Evolutionary conservation across 2,888 invertebrate species (phyloP).

Genomic region (Drosophila formosana): DNA sequence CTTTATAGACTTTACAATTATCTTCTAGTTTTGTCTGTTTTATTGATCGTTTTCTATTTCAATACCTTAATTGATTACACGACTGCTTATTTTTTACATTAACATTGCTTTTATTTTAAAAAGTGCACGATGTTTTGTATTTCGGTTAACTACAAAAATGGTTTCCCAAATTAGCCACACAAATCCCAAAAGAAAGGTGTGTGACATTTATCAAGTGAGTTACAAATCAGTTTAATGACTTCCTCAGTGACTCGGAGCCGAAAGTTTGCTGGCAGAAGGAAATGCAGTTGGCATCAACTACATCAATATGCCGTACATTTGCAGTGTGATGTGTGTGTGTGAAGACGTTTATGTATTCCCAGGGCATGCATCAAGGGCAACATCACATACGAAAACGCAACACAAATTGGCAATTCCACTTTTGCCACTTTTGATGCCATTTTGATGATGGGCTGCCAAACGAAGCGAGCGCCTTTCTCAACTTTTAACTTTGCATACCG

Average conservation of each 20-base stretch:
- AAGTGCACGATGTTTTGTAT: too few relatives aligned
- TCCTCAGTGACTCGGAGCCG: background rate
- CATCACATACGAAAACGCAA: constrained; percentile 44
- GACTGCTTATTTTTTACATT: too few relatives aligned
- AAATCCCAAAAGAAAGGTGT: background rate
- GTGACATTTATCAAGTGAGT: background rate
- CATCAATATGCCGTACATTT: background rate
- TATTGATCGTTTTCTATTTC: too few relatives aligned
- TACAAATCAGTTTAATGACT: background rate
- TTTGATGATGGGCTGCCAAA: constrained; percentile 66
- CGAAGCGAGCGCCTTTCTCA: constrained; percentile 43
- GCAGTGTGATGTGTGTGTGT: background rate
- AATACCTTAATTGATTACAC: too few relatives aligned
- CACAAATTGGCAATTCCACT: constrained; percentile 77
- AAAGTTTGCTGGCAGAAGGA: background rate
- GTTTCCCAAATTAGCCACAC: too few relatives aligned
- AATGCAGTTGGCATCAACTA: background rate
- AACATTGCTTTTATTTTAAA: too few relatives aligned
- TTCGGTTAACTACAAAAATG: too few relatives aligned
- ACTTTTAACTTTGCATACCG: constrained; percentile 61
- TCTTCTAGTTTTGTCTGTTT: too few relatives aligned
- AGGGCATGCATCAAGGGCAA: constrained; percentile 30
- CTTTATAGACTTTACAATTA: too few relatives aligned
- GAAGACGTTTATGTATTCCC: constrained; percentile 8
- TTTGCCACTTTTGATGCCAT: constrained; percentile 70